Conservation (phyloP, 2,888 invertebrate species). For the Meteorus colon region DNA sequence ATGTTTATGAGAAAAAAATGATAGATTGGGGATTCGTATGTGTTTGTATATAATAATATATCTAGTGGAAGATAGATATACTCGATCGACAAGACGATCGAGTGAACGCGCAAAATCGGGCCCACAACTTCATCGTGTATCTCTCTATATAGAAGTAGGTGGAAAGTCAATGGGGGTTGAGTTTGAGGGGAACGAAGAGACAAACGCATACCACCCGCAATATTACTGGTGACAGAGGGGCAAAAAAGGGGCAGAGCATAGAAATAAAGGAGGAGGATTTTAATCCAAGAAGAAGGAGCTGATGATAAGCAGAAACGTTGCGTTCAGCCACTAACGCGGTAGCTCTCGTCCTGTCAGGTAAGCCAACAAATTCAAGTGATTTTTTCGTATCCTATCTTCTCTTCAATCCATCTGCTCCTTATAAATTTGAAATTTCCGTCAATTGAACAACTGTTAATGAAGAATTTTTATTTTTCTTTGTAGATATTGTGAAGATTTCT, state of each 20-base stretch:
- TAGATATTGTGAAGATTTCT: neutral
- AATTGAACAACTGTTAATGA: neutral
- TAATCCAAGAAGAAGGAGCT: constrained; percentile 48
- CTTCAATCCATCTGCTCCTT: neutral
- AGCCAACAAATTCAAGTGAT: constrained; percentile 40
- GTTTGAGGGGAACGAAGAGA: constrained; percentile 9
- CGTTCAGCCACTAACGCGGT: constrained; percentile 58
- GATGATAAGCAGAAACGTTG: constrained; percentile 50
- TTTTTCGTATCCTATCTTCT: constrained; percentile 6
- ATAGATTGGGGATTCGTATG: neutral
- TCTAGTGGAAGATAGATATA: constrained; percentile 6
- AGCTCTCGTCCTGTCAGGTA: constrained; percentile 55
- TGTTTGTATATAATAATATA: constrained; percentile 7
- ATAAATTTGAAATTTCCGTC: neutral
- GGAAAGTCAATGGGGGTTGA: constrained; percentile 23
- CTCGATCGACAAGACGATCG: constrained; percentile 7
- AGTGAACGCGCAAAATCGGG: constrained; percentile 30
- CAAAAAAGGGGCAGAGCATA: constrained; percentile 18
- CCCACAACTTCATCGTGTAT: neutral
- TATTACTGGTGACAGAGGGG: constrained; percentile 16
- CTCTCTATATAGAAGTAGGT: neutral
- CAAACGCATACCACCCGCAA: neutral
- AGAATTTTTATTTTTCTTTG: neutral
- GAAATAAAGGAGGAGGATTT: neutral
- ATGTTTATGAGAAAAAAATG: neutral